phyloP scores from a whole-genome alignment of 2,888 invertebrate species.

The Rutpela maculata region DNA sequence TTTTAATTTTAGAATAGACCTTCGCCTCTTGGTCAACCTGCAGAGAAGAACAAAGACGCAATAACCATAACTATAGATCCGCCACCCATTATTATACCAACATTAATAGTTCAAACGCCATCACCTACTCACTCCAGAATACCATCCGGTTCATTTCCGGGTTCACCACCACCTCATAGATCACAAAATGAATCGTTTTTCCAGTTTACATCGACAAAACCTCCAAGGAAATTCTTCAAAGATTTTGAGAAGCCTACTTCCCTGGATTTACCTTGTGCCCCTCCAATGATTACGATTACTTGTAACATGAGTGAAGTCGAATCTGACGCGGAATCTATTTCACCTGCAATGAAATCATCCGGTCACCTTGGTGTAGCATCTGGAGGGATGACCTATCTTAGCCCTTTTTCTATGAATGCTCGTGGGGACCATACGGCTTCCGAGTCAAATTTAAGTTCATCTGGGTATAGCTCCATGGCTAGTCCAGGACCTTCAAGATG shows the following conservation, averaged over 20 bases:
- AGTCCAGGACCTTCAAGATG: conserved; percentile 89
- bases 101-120: conserved; percentile 81
- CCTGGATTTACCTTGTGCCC: conserved; percentile 79
- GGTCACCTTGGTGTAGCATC: conserved; percentile 73
- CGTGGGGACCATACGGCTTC: conserved; percentile 86
- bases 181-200: conserved; percentile 64
- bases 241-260: conserved; percentile 80
- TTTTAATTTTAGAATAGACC: conserved; percentile 76
- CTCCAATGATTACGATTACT: conserved; percentile 85
- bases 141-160: conserved; percentile 73
- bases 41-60: conserved; percentile 58
- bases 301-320: conserved; percentile 85
- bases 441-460: conserved; percentile 89
- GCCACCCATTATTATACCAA: conserved; percentile 79
- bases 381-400: conserved; percentile 83
- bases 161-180: conserved; percentile 77
- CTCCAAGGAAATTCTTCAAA: conserved; percentile 75
- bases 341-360: conserved; percentile 76
- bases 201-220: conserved; percentile 65
- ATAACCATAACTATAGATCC: conserved; percentile 57
- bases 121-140: conserved; percentile 80
- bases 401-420: conserved; percentile 85
- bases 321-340: conserved; percentile 83
- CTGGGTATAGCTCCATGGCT: conserved; percentile 90
- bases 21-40: conserved; percentile 73